phyloP scores from a whole-genome alignment of 2,113 vertebrate species.

The Xyliphius kryptos region DNA sequence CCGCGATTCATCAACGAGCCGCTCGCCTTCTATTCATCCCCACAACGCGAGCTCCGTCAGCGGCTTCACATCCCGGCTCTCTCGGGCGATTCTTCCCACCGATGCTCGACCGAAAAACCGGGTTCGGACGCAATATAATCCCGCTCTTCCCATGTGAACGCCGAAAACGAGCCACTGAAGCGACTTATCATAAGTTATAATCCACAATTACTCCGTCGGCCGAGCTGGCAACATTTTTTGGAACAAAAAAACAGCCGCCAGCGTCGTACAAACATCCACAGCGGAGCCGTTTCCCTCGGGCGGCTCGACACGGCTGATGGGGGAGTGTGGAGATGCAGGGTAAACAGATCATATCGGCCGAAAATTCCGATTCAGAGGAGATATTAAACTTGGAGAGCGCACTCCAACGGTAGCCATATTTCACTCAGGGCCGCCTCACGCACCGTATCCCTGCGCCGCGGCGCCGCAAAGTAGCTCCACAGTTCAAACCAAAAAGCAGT shows the following conservation, averaged over 20 bases:
- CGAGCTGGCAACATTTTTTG: slow-evolving; percentile 53
- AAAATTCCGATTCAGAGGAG: slow-evolving; percentile 27
- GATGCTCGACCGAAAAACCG: slow-evolving; percentile 31
- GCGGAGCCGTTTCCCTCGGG: neutral
- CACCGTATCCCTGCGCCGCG: slow-evolving; percentile 16
- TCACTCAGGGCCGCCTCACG: slow-evolving; percentile 28
- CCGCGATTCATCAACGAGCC: too few species aligned
- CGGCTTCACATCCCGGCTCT: slow-evolving; percentile 38
- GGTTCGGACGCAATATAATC: slow-evolving; percentile 5
- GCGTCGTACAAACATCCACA: slow-evolving; percentile 10
- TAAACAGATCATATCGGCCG: neutral
- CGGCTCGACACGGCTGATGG: neutral
- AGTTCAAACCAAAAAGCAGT: slow-evolving; percentile 8
- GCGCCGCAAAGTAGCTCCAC: neutral
- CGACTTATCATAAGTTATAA: neutral
- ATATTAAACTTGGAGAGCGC: slow-evolving; percentile 48
- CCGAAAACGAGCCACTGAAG: neutral
- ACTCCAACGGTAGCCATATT: slow-evolving; percentile 52
- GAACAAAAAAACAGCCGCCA: slow-evolving; percentile 46
- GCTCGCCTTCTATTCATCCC: slow-evolving; percentile 54
- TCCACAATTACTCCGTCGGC: slow-evolving; percentile 50
- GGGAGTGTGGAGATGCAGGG: neutral
- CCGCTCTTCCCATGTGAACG: slow-evolving; percentile 20
- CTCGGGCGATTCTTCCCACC: slow-evolving; percentile 33
- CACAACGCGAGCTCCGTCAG: slow-evolving; percentile 32